Conservation (phyloP, 1,140 invertebrate species). For the Bombus sibiricus region DNA sequence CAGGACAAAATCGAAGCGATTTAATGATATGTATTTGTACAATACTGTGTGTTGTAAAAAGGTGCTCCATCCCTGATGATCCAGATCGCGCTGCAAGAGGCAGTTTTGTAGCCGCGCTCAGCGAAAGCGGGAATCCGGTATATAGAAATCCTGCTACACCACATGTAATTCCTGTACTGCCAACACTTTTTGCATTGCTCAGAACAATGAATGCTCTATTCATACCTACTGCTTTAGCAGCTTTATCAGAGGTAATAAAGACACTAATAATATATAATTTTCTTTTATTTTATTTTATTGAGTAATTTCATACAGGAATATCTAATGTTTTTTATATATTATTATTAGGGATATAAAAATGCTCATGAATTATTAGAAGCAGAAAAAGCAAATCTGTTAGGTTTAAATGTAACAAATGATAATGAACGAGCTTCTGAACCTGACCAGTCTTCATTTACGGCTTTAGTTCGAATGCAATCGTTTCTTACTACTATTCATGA, state of each 20-base stretch:
- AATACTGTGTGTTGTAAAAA: slow-evolving; percentile 91
- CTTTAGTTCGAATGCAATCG: slow-evolving; percentile 91
- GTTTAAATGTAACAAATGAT: slow-evolving; percentile 82
- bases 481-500: slow-evolving; percentile 89
- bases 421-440: slow-evolving; percentile 75
- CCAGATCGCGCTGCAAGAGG: slow-evolving; percentile 90
- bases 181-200: slow-evolving; percentile 89
- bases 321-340: not conserved
- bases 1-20: slow-evolving; percentile 85
- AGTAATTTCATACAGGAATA: not conserved
- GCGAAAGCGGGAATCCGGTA: slow-evolving; percentile 89
- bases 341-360: slow-evolving; percentile 85
- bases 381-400: slow-evolving; percentile 87
- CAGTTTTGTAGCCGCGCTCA: slow-evolving; percentile 90
- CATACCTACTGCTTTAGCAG: slow-evolving; percentile 85
- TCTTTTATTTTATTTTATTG: not conserved
- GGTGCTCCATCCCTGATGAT: slow-evolving; percentile 92
- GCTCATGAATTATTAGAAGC: slow-evolving; percentile 88
- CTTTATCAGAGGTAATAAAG: slow-evolving; percentile 84
- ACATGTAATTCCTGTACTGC: slow-evolving; percentile 90
- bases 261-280: not conserved
- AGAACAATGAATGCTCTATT: slow-evolving; percentile 92
- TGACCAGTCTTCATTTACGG: slow-evolving; percentile 81
- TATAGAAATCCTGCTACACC: slow-evolving; percentile 93
- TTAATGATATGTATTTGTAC: slow-evolving; percentile 88